phyloP scores from a whole-genome alignment of 2,888 invertebrate species.

The Crematogaster levior region DNA sequence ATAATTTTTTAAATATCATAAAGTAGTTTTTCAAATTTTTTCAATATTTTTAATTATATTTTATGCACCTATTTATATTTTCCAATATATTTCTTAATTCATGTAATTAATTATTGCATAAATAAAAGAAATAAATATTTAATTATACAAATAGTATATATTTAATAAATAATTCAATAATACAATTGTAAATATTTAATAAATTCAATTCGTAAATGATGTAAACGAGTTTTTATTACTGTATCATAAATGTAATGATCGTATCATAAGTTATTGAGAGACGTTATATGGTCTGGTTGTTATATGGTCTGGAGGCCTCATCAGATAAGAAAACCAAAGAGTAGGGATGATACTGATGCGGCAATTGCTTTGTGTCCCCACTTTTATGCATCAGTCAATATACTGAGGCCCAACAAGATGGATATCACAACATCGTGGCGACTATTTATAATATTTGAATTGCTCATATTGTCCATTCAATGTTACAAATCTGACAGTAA shows the following conservation, averaged over 20 bases:
- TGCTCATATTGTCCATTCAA: not conserved
- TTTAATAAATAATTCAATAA: not conserved
- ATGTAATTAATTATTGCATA: constrained; percentile 1
- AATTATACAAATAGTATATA: not conserved
- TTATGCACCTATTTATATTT: too few relatives aligned
- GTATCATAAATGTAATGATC: constrained; percentile 32
- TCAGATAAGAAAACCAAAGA: constrained; percentile 54
- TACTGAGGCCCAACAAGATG: not conserved
- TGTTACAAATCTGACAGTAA: constrained; percentile 55
- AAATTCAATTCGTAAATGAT: not conserved
- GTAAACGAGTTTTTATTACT: not conserved
- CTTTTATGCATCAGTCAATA: not conserved
- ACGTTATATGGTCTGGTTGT: constrained; percentile 35
- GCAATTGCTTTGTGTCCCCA: not conserved
- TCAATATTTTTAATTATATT: too few relatives aligned
- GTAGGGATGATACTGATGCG: constrained; percentile 41
- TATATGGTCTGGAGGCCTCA: constrained; percentile 34
- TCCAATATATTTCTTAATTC: not conserved
- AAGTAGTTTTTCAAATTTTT: too few relatives aligned
- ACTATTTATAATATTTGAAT: constrained; percentile 24
- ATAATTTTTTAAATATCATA: too few relatives aligned
- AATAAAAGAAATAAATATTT: not conserved
- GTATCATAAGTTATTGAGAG: constrained; percentile 26
- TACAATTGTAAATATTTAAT: too few relatives aligned
- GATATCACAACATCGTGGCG: not conserved